Conservation (phyloP, 2,113 vertebrate genomes). For the Corvus moneduloides region DNA sequence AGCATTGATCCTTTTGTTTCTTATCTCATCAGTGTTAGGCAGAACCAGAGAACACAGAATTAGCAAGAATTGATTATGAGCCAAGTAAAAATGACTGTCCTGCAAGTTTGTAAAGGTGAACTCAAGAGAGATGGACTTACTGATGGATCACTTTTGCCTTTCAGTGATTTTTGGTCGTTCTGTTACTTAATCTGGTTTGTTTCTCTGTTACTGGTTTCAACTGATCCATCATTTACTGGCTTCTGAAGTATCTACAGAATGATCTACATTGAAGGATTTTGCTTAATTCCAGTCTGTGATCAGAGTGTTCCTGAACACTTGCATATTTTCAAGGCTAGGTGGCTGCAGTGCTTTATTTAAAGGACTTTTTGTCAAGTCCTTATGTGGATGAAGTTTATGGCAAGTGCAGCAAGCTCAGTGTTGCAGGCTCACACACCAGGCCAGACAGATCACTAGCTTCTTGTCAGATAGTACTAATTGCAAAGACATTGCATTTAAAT, state of each 20-base stretch:
- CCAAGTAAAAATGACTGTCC: neutral
- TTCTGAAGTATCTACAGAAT: neutral
- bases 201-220: neutral
- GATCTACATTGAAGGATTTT: neutral
- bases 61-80: constrained; percentile 38
- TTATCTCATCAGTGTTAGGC: constrained; percentile 39
- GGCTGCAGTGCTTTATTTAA: constrained; percentile 58
- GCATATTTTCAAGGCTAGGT: constrained; percentile 58
- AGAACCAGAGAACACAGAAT: neutral
- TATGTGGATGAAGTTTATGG: neutral
- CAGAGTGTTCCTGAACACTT: constrained; percentile 13
- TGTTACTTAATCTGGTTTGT: neutral
- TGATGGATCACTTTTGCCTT: neutral
- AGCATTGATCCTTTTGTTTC: constrained; percentile 37
- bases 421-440: neutral
- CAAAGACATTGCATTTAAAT: neutral
- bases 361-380: neutral
- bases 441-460: neutral
- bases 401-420: neutral
- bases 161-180: neutral
- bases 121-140: neutral
- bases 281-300: neutral
- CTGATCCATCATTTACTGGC: neutral
- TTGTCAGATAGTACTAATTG: neutral
- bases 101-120: neutral